Evolutionary conservation across 2,113 vertebrate species (phyloP).

Genomic region (Argyrosomus japonicus): DNA sequence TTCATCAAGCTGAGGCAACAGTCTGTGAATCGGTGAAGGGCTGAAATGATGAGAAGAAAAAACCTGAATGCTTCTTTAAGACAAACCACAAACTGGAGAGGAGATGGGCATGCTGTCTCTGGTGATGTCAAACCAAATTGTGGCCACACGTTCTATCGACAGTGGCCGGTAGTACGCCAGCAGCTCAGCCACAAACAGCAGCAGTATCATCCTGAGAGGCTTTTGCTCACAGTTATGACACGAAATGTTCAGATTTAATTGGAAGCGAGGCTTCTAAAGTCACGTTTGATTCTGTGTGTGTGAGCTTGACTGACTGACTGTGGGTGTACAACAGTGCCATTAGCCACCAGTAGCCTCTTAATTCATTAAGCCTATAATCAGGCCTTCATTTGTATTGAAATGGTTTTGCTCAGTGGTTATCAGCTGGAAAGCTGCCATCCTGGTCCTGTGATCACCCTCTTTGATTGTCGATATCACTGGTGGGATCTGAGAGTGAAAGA

Average conservation of each 20-base stretch:
- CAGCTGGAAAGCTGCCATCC: conserved; percentile 29
- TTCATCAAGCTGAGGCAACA: too few relatives aligned
- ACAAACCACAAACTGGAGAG: background rate
- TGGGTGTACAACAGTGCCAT: conserved; percentile 11
- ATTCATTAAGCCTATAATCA: conserved; percentile 51
- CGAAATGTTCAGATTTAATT: background rate
- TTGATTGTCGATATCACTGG: conserved; percentile 13
- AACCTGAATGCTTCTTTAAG: background rate
- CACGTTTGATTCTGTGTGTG: background rate
- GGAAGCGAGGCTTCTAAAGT: conserved; percentile 11
- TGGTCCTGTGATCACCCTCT: conserved; percentile 8
- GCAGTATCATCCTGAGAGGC: conserved; percentile 1
- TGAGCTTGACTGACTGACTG: conserved; percentile 2
- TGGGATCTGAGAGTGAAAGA: conserved; percentile 30
- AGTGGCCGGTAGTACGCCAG: background rate
- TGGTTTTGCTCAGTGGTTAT: conserved; percentile 32
- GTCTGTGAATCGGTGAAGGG: background rate
- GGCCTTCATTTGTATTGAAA: conserved; percentile 26
- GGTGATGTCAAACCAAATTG: background rate
- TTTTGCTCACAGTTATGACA: background rate
- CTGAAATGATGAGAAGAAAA: background rate
- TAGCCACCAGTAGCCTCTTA: conserved; percentile 28
- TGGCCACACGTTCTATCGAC: background rate
- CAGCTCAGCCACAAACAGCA: background rate
- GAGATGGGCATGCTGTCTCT: background rate